These are phyloP conservation scores for Silurus lanzhouensis DNA, from an alignment of 2,797 vertebrate genomes.

Conservation along the genomic window DNA sequence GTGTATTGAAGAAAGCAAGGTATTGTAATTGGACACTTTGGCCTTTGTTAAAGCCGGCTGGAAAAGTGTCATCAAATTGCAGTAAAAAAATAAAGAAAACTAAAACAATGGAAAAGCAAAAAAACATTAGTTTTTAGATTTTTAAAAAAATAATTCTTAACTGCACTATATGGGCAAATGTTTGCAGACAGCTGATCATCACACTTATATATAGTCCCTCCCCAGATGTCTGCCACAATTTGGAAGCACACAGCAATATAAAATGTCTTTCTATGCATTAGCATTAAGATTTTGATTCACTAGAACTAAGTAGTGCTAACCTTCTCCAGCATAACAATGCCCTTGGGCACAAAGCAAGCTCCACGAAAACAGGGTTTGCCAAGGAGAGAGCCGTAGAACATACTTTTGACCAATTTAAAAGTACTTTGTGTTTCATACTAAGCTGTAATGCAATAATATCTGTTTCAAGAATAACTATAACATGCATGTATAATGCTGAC, in stretches of 20 bases:
- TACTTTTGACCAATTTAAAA: neutral
- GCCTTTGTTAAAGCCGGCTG: neutral
- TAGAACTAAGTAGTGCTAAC: neutral
- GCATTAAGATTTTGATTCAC: neutral
- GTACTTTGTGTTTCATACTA: neutral
- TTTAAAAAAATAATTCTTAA: neutral
- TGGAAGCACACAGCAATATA: neutral
- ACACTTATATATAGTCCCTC: neutral
- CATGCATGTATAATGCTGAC: neutral
- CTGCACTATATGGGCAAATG: neutral
- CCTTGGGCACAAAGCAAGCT: neutral
- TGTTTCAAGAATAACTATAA: neutral
- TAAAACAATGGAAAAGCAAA: neutral
- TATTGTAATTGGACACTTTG: neutral
- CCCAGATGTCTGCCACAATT: neutral
- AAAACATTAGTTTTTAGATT: neutral
- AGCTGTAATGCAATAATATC: neutral
- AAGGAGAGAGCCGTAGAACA: neutral
- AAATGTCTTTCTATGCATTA: neutral
- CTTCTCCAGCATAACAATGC: neutral
- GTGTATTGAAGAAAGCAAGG: neutral
- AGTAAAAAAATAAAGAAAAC: neutral
- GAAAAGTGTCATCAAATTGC: neutral
- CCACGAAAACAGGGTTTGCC: neutral
- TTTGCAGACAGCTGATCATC: neutral